Conservation (phyloP, 2,113 vertebrate species). For the Ascaphus truei region DNA sequence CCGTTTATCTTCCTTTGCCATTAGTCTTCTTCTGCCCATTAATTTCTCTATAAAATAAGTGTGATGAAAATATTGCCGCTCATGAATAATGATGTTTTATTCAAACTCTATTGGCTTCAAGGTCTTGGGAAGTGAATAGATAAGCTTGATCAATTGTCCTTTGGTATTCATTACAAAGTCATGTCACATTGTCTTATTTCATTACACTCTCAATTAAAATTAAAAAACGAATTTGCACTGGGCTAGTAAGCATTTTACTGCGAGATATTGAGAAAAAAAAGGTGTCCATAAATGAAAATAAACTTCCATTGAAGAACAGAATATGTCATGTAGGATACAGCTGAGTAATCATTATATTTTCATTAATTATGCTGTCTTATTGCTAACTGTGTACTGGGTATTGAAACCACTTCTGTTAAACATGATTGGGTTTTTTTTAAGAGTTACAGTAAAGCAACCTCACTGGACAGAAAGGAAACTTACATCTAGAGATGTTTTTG, state of each 20-base stretch:
- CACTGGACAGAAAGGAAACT: too few species aligned
- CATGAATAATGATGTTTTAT: slow-evolving; percentile 34
- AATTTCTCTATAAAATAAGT: slow-evolving; percentile 38
- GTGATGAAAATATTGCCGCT: slow-evolving; percentile 40
- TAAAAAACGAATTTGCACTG: neutral
- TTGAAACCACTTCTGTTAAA: too few species aligned
- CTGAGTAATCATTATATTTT: too few species aligned
- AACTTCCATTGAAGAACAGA: too few species aligned
- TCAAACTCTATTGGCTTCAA: slow-evolving; percentile 30
- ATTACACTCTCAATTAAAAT: neutral
- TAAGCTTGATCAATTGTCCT: slow-evolving; percentile 27
- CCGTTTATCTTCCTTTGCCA: slow-evolving; percentile 48
- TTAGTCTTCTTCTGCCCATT: slow-evolving; percentile 41
- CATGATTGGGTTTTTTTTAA: too few species aligned
- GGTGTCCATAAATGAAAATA: too few species aligned
- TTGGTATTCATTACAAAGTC: slow-evolving; percentile 17
- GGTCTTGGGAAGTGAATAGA: slow-evolving; percentile 26
- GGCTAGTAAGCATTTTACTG: neutral
- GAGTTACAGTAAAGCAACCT: too few species aligned
- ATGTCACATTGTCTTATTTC: neutral
- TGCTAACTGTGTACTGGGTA: too few species aligned
- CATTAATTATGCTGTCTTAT: too few species aligned
- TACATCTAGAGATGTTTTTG: too few species aligned
- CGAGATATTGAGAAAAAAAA: too few species aligned
- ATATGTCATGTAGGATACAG: too few species aligned